Conservation (phyloP, 2,113 vertebrate species). For the Anas platyrhynchos region DNA sequence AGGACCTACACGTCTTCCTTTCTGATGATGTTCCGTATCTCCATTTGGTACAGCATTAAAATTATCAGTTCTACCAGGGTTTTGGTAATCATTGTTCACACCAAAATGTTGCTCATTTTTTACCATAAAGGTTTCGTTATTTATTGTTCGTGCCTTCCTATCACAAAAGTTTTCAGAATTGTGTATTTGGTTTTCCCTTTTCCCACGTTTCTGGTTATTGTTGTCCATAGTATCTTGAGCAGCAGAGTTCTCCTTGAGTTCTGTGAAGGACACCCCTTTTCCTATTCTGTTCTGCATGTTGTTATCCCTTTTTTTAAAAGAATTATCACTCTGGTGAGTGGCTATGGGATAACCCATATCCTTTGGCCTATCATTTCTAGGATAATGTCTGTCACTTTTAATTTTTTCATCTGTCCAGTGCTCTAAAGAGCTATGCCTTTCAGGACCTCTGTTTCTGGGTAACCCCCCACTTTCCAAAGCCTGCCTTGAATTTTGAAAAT, state of each 20-base stretch:
- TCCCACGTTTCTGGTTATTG: conserved; percentile 84
- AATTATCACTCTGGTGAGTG: conserved; percentile 72
- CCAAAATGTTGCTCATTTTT: conserved; percentile 81
- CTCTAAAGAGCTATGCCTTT: conserved; percentile 78
- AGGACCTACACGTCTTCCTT: conserved; percentile 88
- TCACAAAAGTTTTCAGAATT: conserved; percentile 83
- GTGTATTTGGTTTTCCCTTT: conserved; percentile 81
- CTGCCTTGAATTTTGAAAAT: conserved; percentile 85
- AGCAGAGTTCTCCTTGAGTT: conserved; percentile 79
- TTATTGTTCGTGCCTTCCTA: conserved; percentile 79
- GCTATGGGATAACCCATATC: conserved; percentile 75
- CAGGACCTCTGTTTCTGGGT: conserved; percentile 81
- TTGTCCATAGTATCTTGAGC: conserved; percentile 77
- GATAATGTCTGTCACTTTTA: conserved; percentile 78
- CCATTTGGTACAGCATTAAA: conserved; percentile 87
- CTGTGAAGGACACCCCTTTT: conserved; percentile 71
- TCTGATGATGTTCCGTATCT: conserved; percentile 80
- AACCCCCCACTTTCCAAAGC: conserved; percentile 78
- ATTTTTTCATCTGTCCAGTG: conserved; percentile 81
- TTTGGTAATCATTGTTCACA: conserved; percentile 76
- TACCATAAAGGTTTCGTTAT: conserved; percentile 75
- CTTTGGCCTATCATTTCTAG: conserved; percentile 83
- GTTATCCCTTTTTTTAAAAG: conserved; percentile 85
- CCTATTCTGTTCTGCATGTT: conserved; percentile 76
- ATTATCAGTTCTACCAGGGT: conserved; percentile 73